These are phyloP conservation scores for Amazona vittata DNA, from an alignment of 2,113 vertebrate genomes.

Conservation along the genomic window DNA sequence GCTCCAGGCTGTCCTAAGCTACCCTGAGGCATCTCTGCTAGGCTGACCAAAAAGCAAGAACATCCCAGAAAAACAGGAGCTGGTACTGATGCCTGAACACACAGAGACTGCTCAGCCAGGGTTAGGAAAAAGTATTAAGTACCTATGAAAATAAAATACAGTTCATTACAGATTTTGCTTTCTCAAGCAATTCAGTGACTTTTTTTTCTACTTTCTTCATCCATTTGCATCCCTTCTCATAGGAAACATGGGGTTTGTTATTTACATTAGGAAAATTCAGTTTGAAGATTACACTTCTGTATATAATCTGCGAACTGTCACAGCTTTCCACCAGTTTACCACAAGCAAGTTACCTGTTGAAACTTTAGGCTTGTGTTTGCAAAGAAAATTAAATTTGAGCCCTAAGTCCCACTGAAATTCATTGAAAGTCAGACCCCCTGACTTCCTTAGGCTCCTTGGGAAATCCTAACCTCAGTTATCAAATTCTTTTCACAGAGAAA, in stretches of 20 bases:
- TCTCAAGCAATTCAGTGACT: not conserved
- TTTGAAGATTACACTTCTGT: not conserved
- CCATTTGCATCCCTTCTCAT: not conserved
- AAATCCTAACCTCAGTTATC: not conserved
- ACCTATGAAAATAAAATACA: not conserved
- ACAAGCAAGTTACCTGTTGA: not conserved
- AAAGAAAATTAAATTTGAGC: not conserved
- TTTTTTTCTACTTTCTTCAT: not conserved
- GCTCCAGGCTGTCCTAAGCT: not conserved
- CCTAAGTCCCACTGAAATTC: not conserved
- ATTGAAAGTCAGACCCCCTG: not conserved
- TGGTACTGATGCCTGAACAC: not conserved
- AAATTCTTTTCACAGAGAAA: not conserved
- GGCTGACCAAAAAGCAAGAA: not conserved
- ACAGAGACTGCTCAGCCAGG: not conserved
- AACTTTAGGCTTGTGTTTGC: not conserved
- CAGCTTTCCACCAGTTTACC: not conserved
- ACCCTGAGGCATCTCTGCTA: not conserved
- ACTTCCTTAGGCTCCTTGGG: not conserved
- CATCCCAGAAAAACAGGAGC: rapidly evolving
- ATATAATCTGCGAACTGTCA: not conserved
- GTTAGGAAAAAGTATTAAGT: not conserved
- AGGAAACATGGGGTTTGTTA: not conserved
- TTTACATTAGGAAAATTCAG: not conserved
- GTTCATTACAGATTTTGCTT: not conserved